A percentile compares a stretch with the other conserved stretches of the same genome.
Evolutionary conservation across 2,888 invertebrate species (phyloP).

Genomic region (Cryptocheilus praepositus): DNA sequence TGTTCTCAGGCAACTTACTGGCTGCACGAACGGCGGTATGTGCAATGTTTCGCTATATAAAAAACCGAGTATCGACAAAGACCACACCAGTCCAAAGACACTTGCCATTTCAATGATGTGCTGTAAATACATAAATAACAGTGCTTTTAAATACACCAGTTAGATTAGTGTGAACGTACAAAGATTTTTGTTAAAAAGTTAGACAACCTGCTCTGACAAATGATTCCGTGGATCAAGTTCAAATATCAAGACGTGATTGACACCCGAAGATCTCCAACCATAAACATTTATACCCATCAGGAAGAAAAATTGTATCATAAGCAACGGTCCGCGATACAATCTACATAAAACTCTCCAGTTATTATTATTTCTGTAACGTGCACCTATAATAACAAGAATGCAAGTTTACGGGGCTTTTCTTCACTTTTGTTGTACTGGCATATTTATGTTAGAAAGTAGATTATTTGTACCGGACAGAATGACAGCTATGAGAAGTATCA

Average conservation of each 20-base stretch:
- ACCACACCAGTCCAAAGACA: conserved; percentile 96
- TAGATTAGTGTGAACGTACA: background rate
- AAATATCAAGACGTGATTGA: conserved; percentile 98
- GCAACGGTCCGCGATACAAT: conserved; percentile 94
- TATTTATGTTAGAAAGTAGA: background rate
- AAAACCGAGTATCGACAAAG: conserved; percentile 90
- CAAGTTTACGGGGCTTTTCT: background rate
- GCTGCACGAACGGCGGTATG: conserved; percentile 95
- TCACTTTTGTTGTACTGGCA: background rate
- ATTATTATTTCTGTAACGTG: conserved; percentile 42
- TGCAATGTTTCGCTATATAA: conserved; percentile 87
- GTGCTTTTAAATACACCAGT: background rate
- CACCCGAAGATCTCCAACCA: conserved; percentile 97
- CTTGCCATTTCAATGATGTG: conserved; percentile 96
- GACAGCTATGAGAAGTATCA: conserved; percentile 84
- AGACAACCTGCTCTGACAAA: conserved; percentile 85
- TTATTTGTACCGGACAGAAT: conserved; percentile 82
- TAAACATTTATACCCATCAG: conserved; percentile 97
- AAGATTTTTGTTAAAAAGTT: background rate
- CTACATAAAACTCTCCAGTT: conserved; percentile 84
- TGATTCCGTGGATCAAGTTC: conserved; percentile 97
- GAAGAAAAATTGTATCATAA: conserved; percentile 94
- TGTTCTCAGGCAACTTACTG: conserved; percentile 70
- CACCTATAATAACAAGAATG: conserved; percentile 33
- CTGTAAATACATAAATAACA: conserved; percentile 71